These are phyloP conservation scores for Hyposoter didymator DNA, from an alignment of 2,888 invertebrate species.

Conservation along the genomic window DNA sequence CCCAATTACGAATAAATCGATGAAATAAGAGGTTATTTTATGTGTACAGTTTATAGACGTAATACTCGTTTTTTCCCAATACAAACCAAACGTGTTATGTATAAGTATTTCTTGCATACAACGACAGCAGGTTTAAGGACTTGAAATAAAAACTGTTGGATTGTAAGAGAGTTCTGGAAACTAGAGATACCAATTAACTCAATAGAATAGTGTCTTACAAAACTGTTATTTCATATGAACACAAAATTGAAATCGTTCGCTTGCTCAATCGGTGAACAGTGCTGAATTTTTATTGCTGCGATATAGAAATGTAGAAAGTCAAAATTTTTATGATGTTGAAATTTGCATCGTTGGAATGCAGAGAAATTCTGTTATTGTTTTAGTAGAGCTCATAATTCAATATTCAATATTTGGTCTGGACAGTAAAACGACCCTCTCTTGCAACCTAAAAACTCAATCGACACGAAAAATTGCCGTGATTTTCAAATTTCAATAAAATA, in stretches of 20 bases:
- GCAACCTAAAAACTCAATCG: too few relatives aligned
- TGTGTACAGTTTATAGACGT: slow-evolving; percentile 37
- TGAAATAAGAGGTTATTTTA: slow-evolving; percentile 51
- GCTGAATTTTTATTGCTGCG: background rate
- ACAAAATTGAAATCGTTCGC: background rate
- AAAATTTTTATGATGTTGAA: too few relatives aligned
- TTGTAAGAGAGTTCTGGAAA: background rate
- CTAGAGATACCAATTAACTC: background rate
- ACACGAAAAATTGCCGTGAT: too few relatives aligned
- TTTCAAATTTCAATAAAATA: too few relatives aligned
- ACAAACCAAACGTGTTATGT: background rate
- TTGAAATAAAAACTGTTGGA: background rate
- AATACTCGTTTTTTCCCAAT: slow-evolving; percentile 24
- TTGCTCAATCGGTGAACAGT: background rate
- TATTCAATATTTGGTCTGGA: too few relatives aligned
- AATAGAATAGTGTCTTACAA: background rate
- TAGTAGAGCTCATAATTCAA: too few relatives aligned
- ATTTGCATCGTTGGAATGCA: too few relatives aligned
- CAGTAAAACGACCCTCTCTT: too few relatives aligned
- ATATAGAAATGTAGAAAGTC: background rate
- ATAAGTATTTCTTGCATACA: background rate
- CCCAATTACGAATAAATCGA: slow-evolving; percentile 57
- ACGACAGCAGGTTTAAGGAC: background rate
- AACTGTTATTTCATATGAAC: background rate
- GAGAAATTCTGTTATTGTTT: too few relatives aligned